Conservation (phyloP, 2,888 invertebrate genomes). For the Sylvicola fuscatus region DNA sequence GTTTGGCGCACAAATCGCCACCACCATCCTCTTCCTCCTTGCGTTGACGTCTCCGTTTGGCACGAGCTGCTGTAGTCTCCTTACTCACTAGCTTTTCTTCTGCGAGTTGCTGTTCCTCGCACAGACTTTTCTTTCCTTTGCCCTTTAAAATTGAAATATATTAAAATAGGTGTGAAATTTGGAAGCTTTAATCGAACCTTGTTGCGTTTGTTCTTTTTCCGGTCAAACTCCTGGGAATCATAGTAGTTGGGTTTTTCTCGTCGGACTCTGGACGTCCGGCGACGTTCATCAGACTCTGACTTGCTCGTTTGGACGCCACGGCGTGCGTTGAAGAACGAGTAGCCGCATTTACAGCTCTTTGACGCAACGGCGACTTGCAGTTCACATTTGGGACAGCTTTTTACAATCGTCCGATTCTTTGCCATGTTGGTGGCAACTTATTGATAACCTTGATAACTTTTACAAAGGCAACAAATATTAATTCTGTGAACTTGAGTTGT, state of each 20-base stretch:
- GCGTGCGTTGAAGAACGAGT: constrained; percentile 49
- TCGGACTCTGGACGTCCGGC: constrained; percentile 51
- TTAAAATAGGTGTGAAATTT: constrained; percentile 2
- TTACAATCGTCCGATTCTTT: constrained; percentile 49
- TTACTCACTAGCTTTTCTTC: constrained; percentile 23
- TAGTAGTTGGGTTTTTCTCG: constrained; percentile 66
- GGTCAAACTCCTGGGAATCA: constrained; percentile 61
- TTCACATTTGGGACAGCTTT: constrained; percentile 57
- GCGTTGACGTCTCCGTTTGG: constrained; percentile 18
- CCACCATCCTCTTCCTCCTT: constrained; percentile 26
- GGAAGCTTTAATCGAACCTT: constrained; percentile 11
- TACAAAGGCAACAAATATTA: too few relatives aligned
- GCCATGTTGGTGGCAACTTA: constrained; percentile 32
- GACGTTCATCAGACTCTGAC: constrained; percentile 21
- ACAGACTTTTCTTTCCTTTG: constrained; percentile 1
- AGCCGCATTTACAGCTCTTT: constrained; percentile 65
- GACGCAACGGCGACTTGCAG: constrained; percentile 63
- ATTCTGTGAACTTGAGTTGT: too few relatives aligned
- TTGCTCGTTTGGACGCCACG: constrained; percentile 6
- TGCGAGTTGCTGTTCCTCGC: constrained; percentile 1
- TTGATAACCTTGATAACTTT: too few relatives aligned
- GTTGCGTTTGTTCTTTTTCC: constrained; percentile 42
- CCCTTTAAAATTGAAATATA: constrained; percentile 2
- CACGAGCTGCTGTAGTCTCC: constrained; percentile 19
- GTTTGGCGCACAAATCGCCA: constrained; percentile 18